phyloP scores from a whole-genome alignment of 2,797 vertebrate species.

The Gadopsis bispinosus region DNA sequence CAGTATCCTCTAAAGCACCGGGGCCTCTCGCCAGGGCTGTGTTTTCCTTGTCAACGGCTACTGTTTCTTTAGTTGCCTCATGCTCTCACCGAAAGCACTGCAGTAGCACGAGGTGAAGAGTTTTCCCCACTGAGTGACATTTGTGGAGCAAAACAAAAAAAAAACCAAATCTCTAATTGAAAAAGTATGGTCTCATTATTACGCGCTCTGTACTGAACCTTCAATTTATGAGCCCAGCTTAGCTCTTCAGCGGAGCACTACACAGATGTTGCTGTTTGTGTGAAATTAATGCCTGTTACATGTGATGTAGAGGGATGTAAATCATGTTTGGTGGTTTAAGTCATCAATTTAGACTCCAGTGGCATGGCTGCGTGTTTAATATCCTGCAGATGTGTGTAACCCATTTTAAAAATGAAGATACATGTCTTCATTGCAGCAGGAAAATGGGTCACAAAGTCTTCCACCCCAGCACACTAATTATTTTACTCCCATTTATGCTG shows the following conservation, averaged over 20 bases:
- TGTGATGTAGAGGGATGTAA: constrained; percentile 56
- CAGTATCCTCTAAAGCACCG: constrained; percentile 58
- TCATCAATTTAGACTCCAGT: constrained; percentile 44
- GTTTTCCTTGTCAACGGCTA: constrained; percentile 81
- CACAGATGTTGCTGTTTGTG: constrained; percentile 74
- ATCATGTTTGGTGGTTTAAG: constrained; percentile 59
- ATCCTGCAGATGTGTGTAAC: constrained; percentile 61
- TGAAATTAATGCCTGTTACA: constrained; percentile 53
- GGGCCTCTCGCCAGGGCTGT: constrained; percentile 63
- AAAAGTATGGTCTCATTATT: constrained; percentile 76
- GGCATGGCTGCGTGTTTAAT: constrained; percentile 45
- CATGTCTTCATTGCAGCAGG: constrained; percentile 20
- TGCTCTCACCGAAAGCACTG: constrained; percentile 59
- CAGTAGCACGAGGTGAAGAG: constrained; percentile 48
- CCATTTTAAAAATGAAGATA: constrained; percentile 49
- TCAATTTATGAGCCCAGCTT: constrained; percentile 63
- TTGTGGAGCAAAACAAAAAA: constrained; percentile 36
- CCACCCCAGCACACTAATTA: background rate
- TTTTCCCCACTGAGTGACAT: constrained; percentile 48
- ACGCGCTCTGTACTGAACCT: constrained; percentile 51
- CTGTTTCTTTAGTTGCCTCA: constrained; percentile 77
- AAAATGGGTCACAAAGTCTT: constrained; percentile 53
- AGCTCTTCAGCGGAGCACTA: constrained; percentile 34
- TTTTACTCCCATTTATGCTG: background rate
- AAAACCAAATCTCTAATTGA: constrained; percentile 25